Base-by-base conservation (phyloP, 2,797 vertebrate genomes). In the Denticeps clupeoides region DNA sequence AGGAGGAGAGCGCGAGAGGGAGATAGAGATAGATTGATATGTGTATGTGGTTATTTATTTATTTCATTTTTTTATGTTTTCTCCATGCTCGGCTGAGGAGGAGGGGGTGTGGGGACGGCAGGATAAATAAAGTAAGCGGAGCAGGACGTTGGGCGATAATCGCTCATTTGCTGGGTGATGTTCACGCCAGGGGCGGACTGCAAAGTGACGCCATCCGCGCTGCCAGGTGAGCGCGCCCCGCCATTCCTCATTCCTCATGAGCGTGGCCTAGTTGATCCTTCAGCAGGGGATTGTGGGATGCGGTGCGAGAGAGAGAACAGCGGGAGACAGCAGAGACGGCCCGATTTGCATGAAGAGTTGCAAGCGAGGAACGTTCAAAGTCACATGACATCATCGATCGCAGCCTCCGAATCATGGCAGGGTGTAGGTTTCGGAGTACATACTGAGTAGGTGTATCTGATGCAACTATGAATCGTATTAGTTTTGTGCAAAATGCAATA, bases 1-100 rank as follows among this genome's bases (percentile, higher is more conserved):
- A 80, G 74, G 72, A 72, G 13, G 51, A 47, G 57, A 62, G 53
- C 56, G 53, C 44, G 2, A 47, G 51, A 53, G 52, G 64, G 55
- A 64, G 61, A 63, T 57, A 55, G 58, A 62, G 62, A 59, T 53
- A 56, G 56, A 59, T 62, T 58, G 51, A 55, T 63, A 55, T 64
- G 74, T 80, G 72, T 71, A 73, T 63, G 65, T 64, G 77, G 72
- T 78, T 80, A 80, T 82, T 82, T 86, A 81, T 83, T 81, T 81
- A 81, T 82, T 78, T 81, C 7, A 38, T 38, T 3, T 5, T 45
- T 26, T 16, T 49, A 5, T 29, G 4, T 45, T n/a, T n/a, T n/a
- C n/a, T n/a, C n/a, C n/a, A n/a, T n/a, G n/a, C 9, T 11, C 28
- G 27, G 37, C 23, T 24, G 35, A 12, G 45, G 8, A 33, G 43